These are phyloP conservation scores for Arizona elegans DNA, from an alignment of 2,113 vertebrate genomes.

Conservation along the genomic window DNA sequence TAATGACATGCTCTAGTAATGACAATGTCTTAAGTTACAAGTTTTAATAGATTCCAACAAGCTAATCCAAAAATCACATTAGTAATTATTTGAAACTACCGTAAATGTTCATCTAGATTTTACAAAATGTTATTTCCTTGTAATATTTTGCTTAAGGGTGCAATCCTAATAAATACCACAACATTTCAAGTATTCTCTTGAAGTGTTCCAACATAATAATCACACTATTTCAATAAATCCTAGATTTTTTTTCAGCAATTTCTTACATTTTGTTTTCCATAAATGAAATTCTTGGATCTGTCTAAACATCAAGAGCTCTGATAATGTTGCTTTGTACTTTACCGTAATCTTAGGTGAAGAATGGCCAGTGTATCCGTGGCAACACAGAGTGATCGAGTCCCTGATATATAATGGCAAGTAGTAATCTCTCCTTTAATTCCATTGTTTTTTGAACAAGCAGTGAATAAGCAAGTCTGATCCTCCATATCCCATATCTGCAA, in stretches of 20 bases:
- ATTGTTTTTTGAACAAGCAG: slow-evolving; percentile 65
- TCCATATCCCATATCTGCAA: slow-evolving; percentile 76
- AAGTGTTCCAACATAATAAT: background rate
- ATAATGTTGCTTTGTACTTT: background rate
- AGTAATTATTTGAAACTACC: background rate
- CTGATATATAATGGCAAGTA: slow-evolving; percentile 64
- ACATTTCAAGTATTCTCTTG: background rate
- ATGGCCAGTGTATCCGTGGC: slow-evolving; percentile 59
- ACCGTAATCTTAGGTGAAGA: slow-evolving; percentile 71
- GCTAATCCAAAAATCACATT: background rate
- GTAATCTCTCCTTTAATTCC: slow-evolving; percentile 60
- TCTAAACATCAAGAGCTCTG: background rate
- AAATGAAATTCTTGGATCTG: accelerated
- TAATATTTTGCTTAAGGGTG: background rate
- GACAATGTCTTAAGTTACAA: background rate
- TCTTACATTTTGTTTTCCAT: background rate
- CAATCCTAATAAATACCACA: background rate
- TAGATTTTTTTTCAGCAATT: background rate
- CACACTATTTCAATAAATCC: background rate
- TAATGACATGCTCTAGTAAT: background rate
- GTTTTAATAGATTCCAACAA: background rate
- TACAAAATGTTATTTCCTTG: background rate
- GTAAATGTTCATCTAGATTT: background rate
- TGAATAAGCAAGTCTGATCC: slow-evolving; percentile 72
- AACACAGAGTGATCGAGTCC: slow-evolving; percentile 65